Evolutionary conservation across 2,888 invertebrate genomes (phyloP).

Genomic region (Andrena minutula): DNA sequence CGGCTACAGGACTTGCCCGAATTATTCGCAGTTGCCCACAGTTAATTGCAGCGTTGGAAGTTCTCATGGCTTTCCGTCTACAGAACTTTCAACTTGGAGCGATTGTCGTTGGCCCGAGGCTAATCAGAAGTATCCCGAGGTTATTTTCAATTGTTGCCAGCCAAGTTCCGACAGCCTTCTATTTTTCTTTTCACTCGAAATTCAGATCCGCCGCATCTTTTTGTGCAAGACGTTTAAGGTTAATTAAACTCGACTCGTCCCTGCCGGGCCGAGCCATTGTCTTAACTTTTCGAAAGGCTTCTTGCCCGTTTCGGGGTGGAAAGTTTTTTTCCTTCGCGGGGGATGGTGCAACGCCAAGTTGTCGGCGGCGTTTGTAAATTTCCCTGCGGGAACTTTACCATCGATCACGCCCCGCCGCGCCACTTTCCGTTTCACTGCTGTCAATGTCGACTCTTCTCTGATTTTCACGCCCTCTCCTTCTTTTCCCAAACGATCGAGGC

Average conservation of each 20-base stretch:
- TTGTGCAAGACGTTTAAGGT: constrained; percentile 41
- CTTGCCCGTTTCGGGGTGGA: constrained; percentile 15
- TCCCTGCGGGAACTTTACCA: not conserved
- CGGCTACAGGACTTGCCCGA: constrained; percentile 23
- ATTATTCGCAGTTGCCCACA: constrained; percentile 55
- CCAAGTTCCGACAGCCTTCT: constrained; percentile 27
- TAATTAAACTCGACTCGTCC: constrained; percentile 47
- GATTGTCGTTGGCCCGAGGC: constrained; percentile 54
- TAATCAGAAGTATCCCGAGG: constrained; percentile 49
- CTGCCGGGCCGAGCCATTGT: constrained; percentile 22
- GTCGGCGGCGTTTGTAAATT: constrained; percentile 13
- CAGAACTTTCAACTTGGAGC: constrained; percentile 50
- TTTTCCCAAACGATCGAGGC: constrained; percentile 2
- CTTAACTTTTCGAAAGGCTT: constrained; percentile 1
- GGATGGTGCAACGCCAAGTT: not conserved
- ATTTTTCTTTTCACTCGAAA: constrained; percentile 16
- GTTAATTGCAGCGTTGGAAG: constrained; percentile 56
- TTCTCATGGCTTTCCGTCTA: constrained; percentile 51
- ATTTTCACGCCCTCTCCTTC: not conserved
- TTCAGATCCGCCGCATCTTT: constrained; percentile 39
- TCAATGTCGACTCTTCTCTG: not conserved
- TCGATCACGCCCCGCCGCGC: not conserved
- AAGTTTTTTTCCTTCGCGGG: not conserved
- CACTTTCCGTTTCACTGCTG: not conserved
- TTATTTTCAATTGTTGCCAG: constrained; percentile 58